Conservation (phyloP, 1,140 invertebrate genomes). For the Anastatus disparis region DNA sequence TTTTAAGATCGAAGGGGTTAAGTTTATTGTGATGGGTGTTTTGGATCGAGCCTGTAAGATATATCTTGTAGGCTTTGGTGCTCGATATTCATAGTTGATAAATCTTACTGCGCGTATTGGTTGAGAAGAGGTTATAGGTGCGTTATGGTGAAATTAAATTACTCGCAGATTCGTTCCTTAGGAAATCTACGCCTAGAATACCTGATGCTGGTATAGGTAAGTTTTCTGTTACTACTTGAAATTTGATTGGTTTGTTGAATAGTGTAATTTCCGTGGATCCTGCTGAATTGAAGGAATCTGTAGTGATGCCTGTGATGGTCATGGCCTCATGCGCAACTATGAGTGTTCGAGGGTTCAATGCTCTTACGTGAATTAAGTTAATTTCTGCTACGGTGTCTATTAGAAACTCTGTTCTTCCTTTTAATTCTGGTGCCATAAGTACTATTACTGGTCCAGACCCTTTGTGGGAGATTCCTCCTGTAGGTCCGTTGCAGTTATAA, state of each 20-base stretch:
- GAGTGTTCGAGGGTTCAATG: background rate
- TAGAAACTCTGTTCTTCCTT: background rate
- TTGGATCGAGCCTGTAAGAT: background rate
- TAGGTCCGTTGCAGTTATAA: no score
- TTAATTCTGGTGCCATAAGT: background rate
- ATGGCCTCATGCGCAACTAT: slow-evolving; percentile 22
- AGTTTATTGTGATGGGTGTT: background rate
- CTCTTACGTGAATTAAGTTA: background rate
- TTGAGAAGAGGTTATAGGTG: background rate
- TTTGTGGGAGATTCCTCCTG: no score
- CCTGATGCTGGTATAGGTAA: no score
- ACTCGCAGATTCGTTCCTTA: slow-evolving; percentile 23
- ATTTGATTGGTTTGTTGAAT: no score
- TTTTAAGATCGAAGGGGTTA: background rate
- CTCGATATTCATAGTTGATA: no score
- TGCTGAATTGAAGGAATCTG: background rate
- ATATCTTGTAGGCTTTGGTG: background rate
- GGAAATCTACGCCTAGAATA: slow-evolving; percentile 36
- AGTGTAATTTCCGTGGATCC: no score
- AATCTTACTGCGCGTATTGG: background rate
- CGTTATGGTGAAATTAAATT: slow-evolving; percentile 31
- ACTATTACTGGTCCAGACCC: background rate
- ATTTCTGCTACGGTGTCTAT: background rate
- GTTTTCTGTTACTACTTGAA: no score
- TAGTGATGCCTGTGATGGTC: slow-evolving; percentile 12